phyloP scores from a whole-genome alignment of 2,888 invertebrate species.

The Noctua pronuba region DNA sequence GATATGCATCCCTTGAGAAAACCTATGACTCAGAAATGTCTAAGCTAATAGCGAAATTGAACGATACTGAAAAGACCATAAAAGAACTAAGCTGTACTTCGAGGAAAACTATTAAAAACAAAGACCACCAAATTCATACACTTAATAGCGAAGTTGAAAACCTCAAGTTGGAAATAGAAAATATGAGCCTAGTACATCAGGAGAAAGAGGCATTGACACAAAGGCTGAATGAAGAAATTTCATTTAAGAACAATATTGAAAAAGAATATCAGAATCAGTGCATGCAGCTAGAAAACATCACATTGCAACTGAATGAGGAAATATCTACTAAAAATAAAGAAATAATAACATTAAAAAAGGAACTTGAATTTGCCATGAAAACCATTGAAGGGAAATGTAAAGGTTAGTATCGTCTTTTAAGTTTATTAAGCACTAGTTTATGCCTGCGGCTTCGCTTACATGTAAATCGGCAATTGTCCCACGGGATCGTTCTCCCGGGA shows the following conservation, averaged over 20 bases:
- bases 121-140: conserved; percentile 61
- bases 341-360: conserved; percentile 58
- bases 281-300: conserved; percentile 64
- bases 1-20: conserved; percentile 69
- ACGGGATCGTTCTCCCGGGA: not conserved
- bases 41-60: conserved; percentile 71
- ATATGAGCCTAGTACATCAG: conserved; percentile 57
- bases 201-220: conserved; percentile 68
- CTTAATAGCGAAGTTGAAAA: conserved; percentile 69
- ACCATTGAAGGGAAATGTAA: conserved; percentile 68
- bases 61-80: conserved; percentile 70
- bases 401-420: conserved; percentile 64
- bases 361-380: conserved; percentile 62
- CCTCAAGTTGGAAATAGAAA: conserved; percentile 64
- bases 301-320: conserved; percentile 67
- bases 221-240: conserved; percentile 68
- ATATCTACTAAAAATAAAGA: conserved; percentile 64
- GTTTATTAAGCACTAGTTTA: not conserved
- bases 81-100: conserved; percentile 63
- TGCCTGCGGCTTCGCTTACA: not conserved
- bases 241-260: conserved; percentile 70
- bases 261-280: conserved; percentile 73
- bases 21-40: conserved; percentile 70
- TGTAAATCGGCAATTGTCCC: not conserved
- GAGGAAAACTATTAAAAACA: conserved; percentile 52